Conservation (phyloP, 2,888 invertebrate genomes). For the Perdita meconis region DNA sequence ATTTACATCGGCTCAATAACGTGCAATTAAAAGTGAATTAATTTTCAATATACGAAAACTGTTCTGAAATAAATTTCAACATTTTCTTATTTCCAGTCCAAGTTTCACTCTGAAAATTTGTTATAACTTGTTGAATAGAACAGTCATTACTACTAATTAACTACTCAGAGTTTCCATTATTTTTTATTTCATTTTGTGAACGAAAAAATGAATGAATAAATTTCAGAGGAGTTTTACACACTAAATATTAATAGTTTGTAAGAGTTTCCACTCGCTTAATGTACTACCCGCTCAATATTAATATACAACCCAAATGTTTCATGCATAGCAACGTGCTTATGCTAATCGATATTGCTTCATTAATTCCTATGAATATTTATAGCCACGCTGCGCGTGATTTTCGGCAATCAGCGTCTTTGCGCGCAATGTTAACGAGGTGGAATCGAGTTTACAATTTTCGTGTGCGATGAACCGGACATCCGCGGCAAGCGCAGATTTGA, state of each 20-base stretch:
- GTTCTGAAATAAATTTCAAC: too few relatives aligned
- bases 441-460: background rate
- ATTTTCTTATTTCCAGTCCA: too few relatives aligned
- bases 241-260: background rate
- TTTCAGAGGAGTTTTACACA: too few relatives aligned
- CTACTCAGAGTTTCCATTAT: too few relatives aligned
- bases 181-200: too few relatives aligned
- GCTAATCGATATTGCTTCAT: background rate
- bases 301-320: background rate
- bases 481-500: background rate
- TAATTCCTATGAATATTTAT: slow-evolving; percentile 10
- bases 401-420: background rate
- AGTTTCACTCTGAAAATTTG: too few relatives aligned
- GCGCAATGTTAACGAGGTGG: background rate
- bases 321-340: background rate
- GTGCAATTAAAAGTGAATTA: too few relatives aligned
- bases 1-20: too few relatives aligned
- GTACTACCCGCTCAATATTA: background rate
- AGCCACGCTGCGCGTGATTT: background rate
- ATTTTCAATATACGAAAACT: too few relatives aligned
- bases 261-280: background rate
- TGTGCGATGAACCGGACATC: background rate
- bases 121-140: too few relatives aligned
- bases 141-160: too few relatives aligned
- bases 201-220: too few relatives aligned